Evolutionary conservation across 2,888 invertebrate species (phyloP).

Genomic region (Craniophora ligustri): DNA sequence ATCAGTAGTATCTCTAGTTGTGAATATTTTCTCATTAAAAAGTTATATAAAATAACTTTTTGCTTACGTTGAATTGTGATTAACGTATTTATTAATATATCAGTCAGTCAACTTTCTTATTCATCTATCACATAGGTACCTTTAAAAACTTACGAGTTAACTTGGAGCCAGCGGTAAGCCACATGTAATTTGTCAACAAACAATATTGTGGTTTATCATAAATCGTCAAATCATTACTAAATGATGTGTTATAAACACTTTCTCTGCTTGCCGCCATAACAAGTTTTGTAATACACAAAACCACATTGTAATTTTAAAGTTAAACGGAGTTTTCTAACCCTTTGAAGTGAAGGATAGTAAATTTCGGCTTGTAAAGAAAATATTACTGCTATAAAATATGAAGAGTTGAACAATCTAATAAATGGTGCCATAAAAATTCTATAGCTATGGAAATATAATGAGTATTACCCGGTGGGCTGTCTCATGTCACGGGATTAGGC

Average conservation of each 20-base stretch:
- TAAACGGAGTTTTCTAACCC: conserved; percentile 16
- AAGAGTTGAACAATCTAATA: conserved; percentile 57
- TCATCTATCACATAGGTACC: too few species aligned
- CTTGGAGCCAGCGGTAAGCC: background rate
- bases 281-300: conserved; percentile 30
- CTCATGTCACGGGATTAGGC: conserved; percentile 64
- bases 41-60: too few species aligned
- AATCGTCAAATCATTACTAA: background rate
- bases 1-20: too few species aligned
- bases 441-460: conserved; percentile 51
- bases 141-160: background rate
- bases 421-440: conserved; percentile 45
- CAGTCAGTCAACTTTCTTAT: too few species aligned
- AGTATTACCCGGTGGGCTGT: conserved; percentile 55
- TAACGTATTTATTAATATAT: too few species aligned
- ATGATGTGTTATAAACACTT: conserved; percentile 3
- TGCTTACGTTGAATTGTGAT: too few species aligned
- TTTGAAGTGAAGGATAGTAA: conserved; percentile 36
- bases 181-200: too few species aligned
- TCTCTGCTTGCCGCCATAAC: background rate
- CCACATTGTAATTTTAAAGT: conserved; percentile 14
- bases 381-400: conserved; percentile 45
- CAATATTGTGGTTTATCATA: background rate
- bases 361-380: conserved; percentile 40
- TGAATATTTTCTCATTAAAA: too few species aligned